A percentile compares a stretch with the other conserved stretches of the same genome.
These are phyloP conservation scores for Agapornis roseicollis DNA, from an alignment of 2,113 vertebrate genomes.

Conservation along the genomic window DNA sequence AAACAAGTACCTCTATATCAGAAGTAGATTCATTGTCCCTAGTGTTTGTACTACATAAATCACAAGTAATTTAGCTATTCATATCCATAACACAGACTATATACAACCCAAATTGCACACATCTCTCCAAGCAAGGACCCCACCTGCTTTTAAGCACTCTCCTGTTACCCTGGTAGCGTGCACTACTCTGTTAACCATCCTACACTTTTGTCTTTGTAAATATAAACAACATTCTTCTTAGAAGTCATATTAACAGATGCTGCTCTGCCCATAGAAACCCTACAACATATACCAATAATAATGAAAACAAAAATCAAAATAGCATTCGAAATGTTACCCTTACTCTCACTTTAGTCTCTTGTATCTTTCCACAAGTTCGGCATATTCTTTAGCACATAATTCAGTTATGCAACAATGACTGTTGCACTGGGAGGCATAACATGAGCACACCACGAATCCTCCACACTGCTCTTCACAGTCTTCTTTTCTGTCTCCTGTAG, in stretches of 20 bases:
- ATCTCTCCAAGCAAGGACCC: background rate
- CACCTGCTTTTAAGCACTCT: background rate
- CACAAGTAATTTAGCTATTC: background rate
- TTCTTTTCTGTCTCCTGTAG: background rate
- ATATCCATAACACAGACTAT: background rate
- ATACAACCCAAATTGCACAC: background rate
- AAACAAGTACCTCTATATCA: background rate
- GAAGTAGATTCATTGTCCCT: background rate
- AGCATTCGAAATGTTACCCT: background rate
- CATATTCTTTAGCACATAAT: background rate
- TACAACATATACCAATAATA: background rate
- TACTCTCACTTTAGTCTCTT: background rate
- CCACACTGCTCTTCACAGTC: background rate
- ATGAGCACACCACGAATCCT: background rate
- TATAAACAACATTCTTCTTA: background rate
- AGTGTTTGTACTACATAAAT: background rate
- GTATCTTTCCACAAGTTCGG: background rate
- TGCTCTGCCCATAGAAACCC: background rate
- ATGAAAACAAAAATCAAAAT: background rate
- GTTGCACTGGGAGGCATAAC: background rate
- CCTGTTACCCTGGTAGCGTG: fast-evolving
- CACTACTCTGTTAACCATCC: fast-evolving
- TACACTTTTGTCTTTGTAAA: background rate
- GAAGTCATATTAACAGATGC: background rate
- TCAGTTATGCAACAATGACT: background rate